phyloP scores from a whole-genome alignment of 2,888 invertebrate species.

The Conomelus anceps region DNA sequence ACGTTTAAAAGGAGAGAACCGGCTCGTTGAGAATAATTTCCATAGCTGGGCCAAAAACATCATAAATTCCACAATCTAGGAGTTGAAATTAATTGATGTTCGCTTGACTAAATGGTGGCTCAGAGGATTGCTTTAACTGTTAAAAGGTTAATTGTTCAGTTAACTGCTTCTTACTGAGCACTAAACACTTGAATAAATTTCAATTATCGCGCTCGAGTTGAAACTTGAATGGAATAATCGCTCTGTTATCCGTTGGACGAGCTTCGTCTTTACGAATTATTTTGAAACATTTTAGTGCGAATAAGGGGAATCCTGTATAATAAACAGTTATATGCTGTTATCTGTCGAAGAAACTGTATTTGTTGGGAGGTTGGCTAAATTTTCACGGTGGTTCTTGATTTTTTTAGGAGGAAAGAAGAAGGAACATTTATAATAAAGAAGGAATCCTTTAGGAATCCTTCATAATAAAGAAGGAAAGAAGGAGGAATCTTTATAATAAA shows the following conservation, averaged over 20 bases:
- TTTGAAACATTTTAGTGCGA: no score
- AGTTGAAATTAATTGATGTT: neutral
- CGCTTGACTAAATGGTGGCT: neutral
- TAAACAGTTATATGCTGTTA: neutral
- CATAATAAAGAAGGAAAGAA: neutral
- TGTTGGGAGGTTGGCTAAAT: no score
- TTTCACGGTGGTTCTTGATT: no score
- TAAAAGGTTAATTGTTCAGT: neutral
- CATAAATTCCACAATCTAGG: neutral
- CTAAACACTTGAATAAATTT: neutral
- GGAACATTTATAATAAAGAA: no score
- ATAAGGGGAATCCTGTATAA: no score
- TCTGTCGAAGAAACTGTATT: neutral
- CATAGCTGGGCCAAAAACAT: neutral
- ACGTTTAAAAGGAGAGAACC: neutral
- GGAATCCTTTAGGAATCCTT: no score
- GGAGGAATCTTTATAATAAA: neutral
- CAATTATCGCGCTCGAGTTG: neutral
- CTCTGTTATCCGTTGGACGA: no score
- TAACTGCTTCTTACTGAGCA: neutral
- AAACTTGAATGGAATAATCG: no score
- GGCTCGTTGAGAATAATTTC: neutral
- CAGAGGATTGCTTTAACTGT: neutral
- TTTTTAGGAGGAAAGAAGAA: no score
- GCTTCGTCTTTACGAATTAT: no score